Percentiles rank a stretch among this genome's conserved stretches.
Conservation (phyloP, 2,113 vertebrate species). For the Euleptes europaea region DNA sequence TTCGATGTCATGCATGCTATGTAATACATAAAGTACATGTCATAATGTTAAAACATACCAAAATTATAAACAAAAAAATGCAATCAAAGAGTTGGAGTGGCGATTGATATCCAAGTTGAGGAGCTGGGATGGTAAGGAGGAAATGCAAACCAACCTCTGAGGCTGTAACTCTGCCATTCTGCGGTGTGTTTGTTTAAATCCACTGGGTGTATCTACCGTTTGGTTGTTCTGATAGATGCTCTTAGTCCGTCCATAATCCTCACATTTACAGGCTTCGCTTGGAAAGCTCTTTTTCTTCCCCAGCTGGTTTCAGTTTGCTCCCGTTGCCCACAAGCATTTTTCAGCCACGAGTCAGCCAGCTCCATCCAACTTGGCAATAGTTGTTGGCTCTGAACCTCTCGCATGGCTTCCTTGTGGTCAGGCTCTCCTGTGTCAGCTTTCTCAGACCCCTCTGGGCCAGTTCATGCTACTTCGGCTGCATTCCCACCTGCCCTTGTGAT, state of each 20-base stretch:
- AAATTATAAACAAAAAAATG: no score
- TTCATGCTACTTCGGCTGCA: slow-evolving; percentile 33
- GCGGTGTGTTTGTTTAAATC: neutral
- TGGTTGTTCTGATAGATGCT: neutral
- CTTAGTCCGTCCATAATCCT: slow-evolving; percentile 4
- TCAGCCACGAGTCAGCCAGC: neutral
- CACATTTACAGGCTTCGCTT: slow-evolving; percentile 25
- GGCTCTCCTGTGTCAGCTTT: slow-evolving; percentile 40
- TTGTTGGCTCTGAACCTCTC: slow-evolving; percentile 36
- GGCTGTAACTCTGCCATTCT: no score
- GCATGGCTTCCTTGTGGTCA: slow-evolving; percentile 45
- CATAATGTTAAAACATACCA: no score
- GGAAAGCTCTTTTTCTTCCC: slow-evolving; percentile 26
- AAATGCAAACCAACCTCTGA: no score
- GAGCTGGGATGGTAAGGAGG: no score
- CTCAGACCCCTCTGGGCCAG: slow-evolving; percentile 24
- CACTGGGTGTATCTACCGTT: neutral
- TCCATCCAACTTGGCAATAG: slow-evolving; percentile 39
- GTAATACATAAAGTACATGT: no score
- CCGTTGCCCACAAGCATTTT: neutral
- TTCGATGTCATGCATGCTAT: no score
- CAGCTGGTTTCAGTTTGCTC: slow-evolving; percentile 37
- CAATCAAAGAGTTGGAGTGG: no score
- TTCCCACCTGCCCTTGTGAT: slow-evolving; percentile 27
- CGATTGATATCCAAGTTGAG: no score